Evolutionary conservation across 2,888 invertebrate genomes (phyloP), one percentile per base, ranked within the genome.

Genomic region (Globia sparganii): DNA sequence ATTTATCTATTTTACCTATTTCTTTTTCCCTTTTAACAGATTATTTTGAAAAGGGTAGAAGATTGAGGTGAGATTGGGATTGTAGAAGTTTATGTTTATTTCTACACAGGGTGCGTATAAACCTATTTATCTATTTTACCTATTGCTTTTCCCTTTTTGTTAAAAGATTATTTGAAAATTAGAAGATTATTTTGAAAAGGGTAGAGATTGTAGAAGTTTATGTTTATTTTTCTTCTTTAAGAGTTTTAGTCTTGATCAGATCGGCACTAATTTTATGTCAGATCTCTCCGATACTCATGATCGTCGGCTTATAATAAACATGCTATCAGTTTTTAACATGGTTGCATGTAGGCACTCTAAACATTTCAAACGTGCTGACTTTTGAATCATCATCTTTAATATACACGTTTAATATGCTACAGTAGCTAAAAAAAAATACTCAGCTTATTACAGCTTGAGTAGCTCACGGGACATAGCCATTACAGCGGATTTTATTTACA

Each of bases 41-140:
- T 67, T 46, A 25, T 66, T 43, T 53, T 53, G 25, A 18, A 34
- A 46, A 43, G 18, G 11, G 15, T 37, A 8, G 21, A 1, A n/a
- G n/a, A n/a, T n/a, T n/a, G n/a, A n/a, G n/a, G n/a, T n/a, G n/a
- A n/a, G n/a, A n/a, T n/a, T n/a, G n/a, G n/a, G 9, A 65, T 31
- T 6, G 40, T 21, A 40, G 15, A 66, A 31, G 28, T 28, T 28
- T 40, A 4, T 25, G 25, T 49, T 11, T 1, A 4, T 25, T 37
- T n/a, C 72, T 87, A 5, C 87, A 87, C n/a, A 86, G 78, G 81
- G 87, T 87, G 75, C 11, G 84, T 86, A 64, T 59, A 43, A 34
- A 34, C 21, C 28, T 53, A 31, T 18, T 28, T 53, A 15, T 4
- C n/a, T n/a, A n/a, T n/a, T n/a, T n/a, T n/a, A n/a, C n/a, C n/a